Evolutionary conservation across 2,797 vertebrate genomes (phyloP).

Genomic region (Dicrostonyx torquatus): DNA sequence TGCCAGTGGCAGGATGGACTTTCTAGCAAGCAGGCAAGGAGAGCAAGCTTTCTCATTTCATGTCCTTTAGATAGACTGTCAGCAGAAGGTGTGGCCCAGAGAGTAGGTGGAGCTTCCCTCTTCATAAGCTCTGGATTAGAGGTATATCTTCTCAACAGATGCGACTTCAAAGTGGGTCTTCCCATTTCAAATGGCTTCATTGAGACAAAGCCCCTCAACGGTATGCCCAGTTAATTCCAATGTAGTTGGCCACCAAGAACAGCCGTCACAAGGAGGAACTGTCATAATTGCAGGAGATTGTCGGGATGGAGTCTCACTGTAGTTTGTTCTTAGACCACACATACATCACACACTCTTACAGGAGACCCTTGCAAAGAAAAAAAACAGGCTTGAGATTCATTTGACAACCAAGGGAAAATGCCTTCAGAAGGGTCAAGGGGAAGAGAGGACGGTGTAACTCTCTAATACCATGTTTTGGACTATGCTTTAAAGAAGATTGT

Average conservation of each 20-base stretch:
- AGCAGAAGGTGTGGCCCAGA: neutral
- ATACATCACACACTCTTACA: neutral
- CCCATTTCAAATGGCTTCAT: neutral
- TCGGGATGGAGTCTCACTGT: accelerated
- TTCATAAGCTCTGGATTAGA: neutral
- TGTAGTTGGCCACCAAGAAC: neutral
- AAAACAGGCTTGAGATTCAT: neutral
- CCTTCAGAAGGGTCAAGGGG: neutral
- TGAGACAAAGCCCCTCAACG: neutral
- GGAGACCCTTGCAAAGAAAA: neutral
- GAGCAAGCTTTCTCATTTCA: neutral
- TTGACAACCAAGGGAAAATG: neutral
- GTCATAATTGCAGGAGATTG: neutral
- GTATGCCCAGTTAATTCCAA: neutral
- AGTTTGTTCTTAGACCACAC: neutral
- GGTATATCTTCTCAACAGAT: neutral
- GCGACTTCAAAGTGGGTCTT: neutral
- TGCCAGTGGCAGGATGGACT: neutral
- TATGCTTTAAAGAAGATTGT: neutral
- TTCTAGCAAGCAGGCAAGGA: neutral
- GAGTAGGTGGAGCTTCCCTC: neutral
- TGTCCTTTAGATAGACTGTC: neutral
- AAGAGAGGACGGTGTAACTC: neutral
- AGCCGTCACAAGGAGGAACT: neutral
- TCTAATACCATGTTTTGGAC: too few species aligned